phyloP scores from a whole-genome alignment of 2,888 invertebrate genomes.

The Camponotus fellah region DNA sequence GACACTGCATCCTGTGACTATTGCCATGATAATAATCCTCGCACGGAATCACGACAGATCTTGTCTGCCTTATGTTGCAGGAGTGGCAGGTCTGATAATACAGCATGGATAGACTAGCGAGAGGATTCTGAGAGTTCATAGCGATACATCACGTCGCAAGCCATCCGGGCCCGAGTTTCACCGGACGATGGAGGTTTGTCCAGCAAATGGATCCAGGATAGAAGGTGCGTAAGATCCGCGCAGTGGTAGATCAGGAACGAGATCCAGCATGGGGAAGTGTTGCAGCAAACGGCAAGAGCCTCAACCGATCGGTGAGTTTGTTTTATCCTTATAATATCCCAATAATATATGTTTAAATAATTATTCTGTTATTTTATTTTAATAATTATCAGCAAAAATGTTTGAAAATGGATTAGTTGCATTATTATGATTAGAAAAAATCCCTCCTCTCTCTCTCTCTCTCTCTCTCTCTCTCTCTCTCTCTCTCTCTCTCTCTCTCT shows the following conservation, averaged over 20 bases:
- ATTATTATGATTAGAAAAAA: not conserved
- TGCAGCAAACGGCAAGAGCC: conserved; percentile 95
- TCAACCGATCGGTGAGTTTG: conserved; percentile 88
- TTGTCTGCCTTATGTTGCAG: conserved; percentile 68
- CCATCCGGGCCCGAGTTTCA: conserved; percentile 50
- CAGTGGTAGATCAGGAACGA: conserved; percentile 53
- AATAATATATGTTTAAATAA: conserved; percentile 3
- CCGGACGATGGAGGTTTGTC: conserved; percentile 75
- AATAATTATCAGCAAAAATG: conserved; percentile 9
- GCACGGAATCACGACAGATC: conserved; percentile 49
- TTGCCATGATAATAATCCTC: conserved; percentile 40
- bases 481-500: not conserved
- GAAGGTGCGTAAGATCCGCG: conserved; percentile 66
- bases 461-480: not conserved
- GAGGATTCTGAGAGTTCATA: conserved; percentile 65
- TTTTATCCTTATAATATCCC: not conserved
- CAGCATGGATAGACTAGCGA: conserved; percentile 74
- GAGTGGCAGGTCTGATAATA: conserved; percentile 63
- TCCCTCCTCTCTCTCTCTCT: not conserved
- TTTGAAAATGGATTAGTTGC: not conserved
- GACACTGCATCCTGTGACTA: conserved; percentile 54
- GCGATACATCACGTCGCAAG: conserved; percentile 35
- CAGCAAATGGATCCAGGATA: conserved; percentile 54
- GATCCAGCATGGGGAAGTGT: conserved; percentile 92
- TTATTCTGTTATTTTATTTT: conserved; percentile 2